phyloP scores from a whole-genome alignment of 2,113 vertebrate species.

The Trematomus loennbergii region DNA sequence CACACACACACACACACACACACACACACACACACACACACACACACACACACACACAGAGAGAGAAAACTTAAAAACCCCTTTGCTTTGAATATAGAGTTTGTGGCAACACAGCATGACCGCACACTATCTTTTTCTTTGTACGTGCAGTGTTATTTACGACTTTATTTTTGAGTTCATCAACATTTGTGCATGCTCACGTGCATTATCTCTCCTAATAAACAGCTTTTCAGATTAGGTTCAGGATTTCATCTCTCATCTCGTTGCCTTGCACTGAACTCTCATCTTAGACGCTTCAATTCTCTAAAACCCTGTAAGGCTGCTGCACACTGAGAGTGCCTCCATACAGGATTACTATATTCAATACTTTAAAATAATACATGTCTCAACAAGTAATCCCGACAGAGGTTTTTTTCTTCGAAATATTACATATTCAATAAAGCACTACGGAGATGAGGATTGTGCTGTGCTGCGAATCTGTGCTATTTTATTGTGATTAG shows the following conservation, averaged over 20 bases:
- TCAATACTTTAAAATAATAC: conserved; percentile 48
- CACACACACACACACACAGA: no score
- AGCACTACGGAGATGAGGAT: not conserved
- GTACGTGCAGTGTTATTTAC: not conserved
- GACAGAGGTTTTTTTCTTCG: conserved; percentile 37
- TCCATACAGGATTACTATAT: conserved; percentile 53
- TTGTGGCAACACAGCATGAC: not conserved
- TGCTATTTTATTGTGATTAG: conserved; percentile 51
- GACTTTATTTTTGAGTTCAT: not conserved
- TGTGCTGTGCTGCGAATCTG: conserved; percentile 1
- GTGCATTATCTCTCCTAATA: conserved; percentile 7
- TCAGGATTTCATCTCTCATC: conserved; percentile 21
- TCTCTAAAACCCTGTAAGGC: conserved; percentile 34
- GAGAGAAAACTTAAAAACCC: no score
- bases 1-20: conserved; percentile 9
- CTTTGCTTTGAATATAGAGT: not conserved
- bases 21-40: no score
- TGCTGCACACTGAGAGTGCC: conserved; percentile 5
- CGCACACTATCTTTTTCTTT: not conserved
- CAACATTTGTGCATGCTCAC: not conserved
- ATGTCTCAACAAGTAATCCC: conserved; percentile 52
- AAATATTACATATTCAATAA: conserved; percentile 46
- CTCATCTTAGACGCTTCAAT: conserved; percentile 21
- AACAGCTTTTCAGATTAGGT: conserved; percentile 16
- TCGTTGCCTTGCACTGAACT: conserved; percentile 21